Evolutionary conservation across 2,888 invertebrate genomes (phyloP).

Genomic region (Galeruca laticollis): DNA sequence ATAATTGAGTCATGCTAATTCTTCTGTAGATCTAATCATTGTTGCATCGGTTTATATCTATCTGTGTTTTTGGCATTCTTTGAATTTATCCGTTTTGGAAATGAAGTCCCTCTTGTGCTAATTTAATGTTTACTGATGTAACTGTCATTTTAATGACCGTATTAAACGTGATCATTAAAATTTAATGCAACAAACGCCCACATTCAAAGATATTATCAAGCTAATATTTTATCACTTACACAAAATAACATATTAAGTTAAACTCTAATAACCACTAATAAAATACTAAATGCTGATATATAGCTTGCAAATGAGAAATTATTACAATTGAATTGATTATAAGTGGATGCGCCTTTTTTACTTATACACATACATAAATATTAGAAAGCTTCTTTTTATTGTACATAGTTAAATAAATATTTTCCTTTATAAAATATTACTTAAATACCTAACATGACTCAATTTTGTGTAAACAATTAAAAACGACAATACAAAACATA

Average conservation of each 20-base stretch:
- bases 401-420: no score
- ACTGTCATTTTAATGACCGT: not conserved
- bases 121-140: no score
- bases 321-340: not conserved
- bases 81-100: no score
- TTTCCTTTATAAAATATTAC: no score
- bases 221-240: not conserved
- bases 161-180: not conserved
- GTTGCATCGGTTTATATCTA: no score
- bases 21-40: no score
- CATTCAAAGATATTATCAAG: not conserved
- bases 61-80: no score
- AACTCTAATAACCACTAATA: not conserved
- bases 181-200: not conserved
- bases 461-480: no score
- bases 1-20: no score
- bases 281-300: slow-evolving; percentile 3
- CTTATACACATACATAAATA: slow-evolving; percentile 3
- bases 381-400: no score
- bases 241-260: not conserved
- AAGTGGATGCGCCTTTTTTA: not conserved
- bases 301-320: not conserved
- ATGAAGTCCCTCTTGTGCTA: not conserved
- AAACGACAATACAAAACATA: no score
- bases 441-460: no score